A percentile compares a stretch with the other conserved stretches of the same genome.
These are phyloP conservation scores for Drosophila nigritarsus DNA, from an alignment of 2,888 invertebrate genomes.

Conservation along the genomic window DNA sequence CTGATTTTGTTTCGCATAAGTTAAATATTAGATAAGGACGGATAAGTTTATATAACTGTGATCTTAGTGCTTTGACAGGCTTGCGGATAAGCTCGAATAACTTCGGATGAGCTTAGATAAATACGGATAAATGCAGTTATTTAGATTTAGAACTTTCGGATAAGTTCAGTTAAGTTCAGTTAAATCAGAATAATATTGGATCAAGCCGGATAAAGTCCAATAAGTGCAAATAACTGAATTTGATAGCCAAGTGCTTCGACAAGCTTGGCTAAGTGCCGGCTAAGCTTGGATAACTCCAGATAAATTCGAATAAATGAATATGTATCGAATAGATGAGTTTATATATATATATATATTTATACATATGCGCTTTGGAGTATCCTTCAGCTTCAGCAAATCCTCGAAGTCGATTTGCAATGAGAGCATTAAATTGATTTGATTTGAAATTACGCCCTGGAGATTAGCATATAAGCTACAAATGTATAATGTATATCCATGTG, in stretches of 20 bases:
- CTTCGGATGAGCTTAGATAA: too few species aligned
- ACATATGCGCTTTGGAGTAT: not conserved
- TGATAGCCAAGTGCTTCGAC: too few species aligned
- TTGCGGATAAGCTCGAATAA: too few species aligned
- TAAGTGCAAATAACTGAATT: not conserved
- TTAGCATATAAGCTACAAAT: conserved; percentile 18
- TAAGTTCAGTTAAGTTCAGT: not conserved
- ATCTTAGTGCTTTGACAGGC: too few species aligned
- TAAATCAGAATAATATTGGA: not conserved
- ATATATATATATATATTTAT: not conserved
- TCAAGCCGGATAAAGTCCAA: conserved; percentile 2
- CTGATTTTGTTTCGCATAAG: not conserved
- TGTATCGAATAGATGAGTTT: not conserved
- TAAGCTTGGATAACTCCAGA: conserved; percentile 7
- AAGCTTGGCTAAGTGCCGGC: not conserved
- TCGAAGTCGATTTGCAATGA: not conserved
- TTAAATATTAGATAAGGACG: not conserved
- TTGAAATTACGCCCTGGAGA: conserved; percentile 21
- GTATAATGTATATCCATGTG: conserved; percentile 9
- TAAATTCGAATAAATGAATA: not conserved
- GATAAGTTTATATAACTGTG: not conserved
- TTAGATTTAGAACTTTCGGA: not conserved
- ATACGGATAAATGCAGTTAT: not conserved
- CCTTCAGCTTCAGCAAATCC: not conserved
- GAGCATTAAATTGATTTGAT: conserved; percentile 25